Conservation (phyloP, 1,140 invertebrate genomes). For the Drosophila nannoptera region DNA sequence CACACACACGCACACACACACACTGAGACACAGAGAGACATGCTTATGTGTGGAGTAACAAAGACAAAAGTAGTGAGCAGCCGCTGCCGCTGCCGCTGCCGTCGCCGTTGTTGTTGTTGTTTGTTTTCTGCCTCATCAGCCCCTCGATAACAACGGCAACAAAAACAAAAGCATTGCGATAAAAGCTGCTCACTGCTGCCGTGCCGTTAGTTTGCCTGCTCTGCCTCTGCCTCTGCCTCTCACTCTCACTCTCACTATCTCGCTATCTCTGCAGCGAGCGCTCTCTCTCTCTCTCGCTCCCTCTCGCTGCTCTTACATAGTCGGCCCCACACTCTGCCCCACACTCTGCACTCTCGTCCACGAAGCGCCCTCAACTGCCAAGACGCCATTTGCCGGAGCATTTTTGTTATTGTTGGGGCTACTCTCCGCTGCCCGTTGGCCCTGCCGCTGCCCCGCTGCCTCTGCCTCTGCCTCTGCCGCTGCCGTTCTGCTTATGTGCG, state of each 20-base stretch:
- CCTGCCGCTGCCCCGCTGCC: not conserved
- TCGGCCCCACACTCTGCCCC: not conserved
- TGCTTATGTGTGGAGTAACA: constrained; percentile 42
- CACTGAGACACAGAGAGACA: constrained; percentile 18
- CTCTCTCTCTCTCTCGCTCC: not conserved
- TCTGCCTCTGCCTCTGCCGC: constrained; percentile 19
- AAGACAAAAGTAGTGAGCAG: constrained; percentile 46
- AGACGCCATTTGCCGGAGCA: constrained; percentile 68
- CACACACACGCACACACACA: constrained; percentile 8
- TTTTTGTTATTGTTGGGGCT: constrained; percentile 30
- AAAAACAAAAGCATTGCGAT: constrained; percentile 31
- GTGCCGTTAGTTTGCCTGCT: constrained; percentile 19
- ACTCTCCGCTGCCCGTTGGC: constrained; percentile 8
- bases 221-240: no score
- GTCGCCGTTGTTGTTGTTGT: constrained; percentile 15
- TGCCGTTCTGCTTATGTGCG: constrained; percentile 75
- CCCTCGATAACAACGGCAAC: constrained; percentile 36
- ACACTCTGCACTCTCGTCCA: not conserved
- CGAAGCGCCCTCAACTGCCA: constrained; percentile 51
- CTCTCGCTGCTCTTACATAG: constrained; percentile 32
- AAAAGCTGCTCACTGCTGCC: constrained; percentile 31
- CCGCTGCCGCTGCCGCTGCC: no score
- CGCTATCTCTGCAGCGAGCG: not conserved
- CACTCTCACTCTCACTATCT: no score
- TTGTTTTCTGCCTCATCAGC: constrained; percentile 48